Evolutionary conservation across 2,888 invertebrate species (phyloP).

Genomic region (Sesia bembeciformis): DNA sequence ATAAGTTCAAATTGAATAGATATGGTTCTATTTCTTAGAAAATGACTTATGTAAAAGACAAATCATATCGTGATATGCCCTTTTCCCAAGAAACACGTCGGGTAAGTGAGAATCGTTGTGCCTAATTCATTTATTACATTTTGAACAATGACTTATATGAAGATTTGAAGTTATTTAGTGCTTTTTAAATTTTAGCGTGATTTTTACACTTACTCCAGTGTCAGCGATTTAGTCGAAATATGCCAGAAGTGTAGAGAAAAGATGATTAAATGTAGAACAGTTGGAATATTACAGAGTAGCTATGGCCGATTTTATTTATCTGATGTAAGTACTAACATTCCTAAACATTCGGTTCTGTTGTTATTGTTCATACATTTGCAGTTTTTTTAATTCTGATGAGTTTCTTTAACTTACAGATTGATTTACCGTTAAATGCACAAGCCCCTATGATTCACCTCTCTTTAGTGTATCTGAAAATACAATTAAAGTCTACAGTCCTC

Average conservation of each 20-base stretch:
- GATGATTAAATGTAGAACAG: slow-evolving; percentile 35
- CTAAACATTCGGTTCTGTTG: not conserved
- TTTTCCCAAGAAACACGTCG: slow-evolving; percentile 28
- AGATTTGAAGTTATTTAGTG: not conserved
- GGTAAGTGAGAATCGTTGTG: slow-evolving; percentile 18
- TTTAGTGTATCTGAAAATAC: slow-evolving; percentile 28
- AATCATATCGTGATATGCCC: slow-evolving; percentile 25
- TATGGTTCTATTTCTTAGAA: not conserved
- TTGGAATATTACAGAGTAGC: slow-evolving; percentile 43
- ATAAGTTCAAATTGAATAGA: no score
- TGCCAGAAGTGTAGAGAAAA: slow-evolving; percentile 19
- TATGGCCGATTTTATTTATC: slow-evolving; percentile 38
- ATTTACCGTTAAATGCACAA: not conserved
- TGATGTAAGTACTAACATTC: slow-evolving; percentile 23
- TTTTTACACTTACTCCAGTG: slow-evolving; percentile 31
- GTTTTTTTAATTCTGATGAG: not conserved
- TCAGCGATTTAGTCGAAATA: slow-evolving; percentile 24
- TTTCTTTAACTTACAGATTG: not conserved
- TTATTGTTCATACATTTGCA: not conserved
- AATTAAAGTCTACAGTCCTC: slow-evolving; percentile 24
- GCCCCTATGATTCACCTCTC: slow-evolving; percentile 27
- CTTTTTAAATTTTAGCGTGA: slow-evolving; percentile 29
- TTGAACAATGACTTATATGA: not conserved
- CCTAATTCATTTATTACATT: not conserved
- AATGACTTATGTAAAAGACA: slow-evolving; percentile 23